A percentile compares a stretch with the other conserved stretches of the same genome.
phyloP scores from a whole-genome alignment of 1,140 invertebrate genomes.

The Diachasmimorpha longicaudata region DNA sequence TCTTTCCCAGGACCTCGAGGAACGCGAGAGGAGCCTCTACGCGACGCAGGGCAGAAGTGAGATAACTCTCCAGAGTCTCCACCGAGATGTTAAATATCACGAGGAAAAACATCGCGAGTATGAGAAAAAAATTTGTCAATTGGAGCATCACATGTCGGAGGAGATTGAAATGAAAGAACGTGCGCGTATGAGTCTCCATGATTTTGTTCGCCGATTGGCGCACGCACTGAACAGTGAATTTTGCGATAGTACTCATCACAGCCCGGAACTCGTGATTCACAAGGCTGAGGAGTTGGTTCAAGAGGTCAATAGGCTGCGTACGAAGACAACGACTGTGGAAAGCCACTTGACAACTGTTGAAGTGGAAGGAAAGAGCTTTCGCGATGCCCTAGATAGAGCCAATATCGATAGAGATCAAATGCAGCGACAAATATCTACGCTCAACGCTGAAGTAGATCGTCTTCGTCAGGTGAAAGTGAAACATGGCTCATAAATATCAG shows the following conservation, averaged over 20 bases:
- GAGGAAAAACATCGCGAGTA: conserved; percentile 79
- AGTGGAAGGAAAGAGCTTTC: conserved; percentile 70
- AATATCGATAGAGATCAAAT: conserved; percentile 72
- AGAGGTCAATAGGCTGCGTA: conserved; percentile 64
- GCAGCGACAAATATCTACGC: conserved; percentile 70
- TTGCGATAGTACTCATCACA: conserved; percentile 64
- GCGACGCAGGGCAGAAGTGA: conserved; percentile 69
- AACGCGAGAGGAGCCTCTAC: conserved; percentile 72
- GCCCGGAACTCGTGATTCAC: conserved; percentile 72
- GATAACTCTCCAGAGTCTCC: conserved; percentile 72
- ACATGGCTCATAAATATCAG: background rate
- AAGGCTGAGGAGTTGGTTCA: conserved; percentile 77
- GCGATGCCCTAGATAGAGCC: conserved; percentile 70
- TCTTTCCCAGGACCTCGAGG: conserved; percentile 70
- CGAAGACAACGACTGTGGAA: conserved; percentile 63
- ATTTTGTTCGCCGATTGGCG: conserved; percentile 72
- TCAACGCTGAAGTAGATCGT: conserved; percentile 72
- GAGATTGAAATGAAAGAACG: conserved; percentile 64
- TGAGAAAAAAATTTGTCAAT: conserved; percentile 73
- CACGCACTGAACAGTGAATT: conserved; percentile 72
- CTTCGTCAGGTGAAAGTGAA: conserved; percentile 61
- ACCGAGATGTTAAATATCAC: conserved; percentile 75
- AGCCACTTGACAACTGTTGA: conserved; percentile 70
- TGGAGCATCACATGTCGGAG: conserved; percentile 73
- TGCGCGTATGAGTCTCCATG: conserved; percentile 53